Evolutionary conservation across 2,113 vertebrate species (phyloP).

Genomic region (Bubo blakistoni): DNA sequence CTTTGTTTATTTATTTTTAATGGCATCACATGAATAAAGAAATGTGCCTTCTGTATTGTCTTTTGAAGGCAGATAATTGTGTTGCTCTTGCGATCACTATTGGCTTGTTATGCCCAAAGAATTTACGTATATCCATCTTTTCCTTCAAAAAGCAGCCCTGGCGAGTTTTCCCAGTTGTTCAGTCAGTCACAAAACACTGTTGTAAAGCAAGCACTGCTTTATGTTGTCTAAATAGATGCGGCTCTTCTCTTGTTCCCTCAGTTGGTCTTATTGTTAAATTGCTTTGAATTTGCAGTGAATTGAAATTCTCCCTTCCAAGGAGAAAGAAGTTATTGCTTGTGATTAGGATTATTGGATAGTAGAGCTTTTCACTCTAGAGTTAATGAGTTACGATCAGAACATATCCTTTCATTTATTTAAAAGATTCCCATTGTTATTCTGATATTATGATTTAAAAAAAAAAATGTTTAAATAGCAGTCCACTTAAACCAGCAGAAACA

Average conservation of each 20-base stretch:
- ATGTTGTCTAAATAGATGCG: conserved; percentile 4
- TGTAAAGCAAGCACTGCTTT: neutral
- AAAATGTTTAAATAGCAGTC: neutral
- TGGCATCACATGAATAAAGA: neutral
- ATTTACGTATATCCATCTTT: neutral
- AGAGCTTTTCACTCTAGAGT: neutral
- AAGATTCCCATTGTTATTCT: neutral
- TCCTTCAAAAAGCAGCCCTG: neutral
- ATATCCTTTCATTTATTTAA: neutral
- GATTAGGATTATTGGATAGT: neutral
- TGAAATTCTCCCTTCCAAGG: neutral
- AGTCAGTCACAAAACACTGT: neutral
- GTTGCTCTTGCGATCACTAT: neutral
- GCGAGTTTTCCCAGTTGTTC: conserved; percentile 1
- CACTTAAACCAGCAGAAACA: neutral
- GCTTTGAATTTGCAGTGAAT: conserved; percentile 14
- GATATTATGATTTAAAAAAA: neutral
- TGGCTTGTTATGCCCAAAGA: neutral
- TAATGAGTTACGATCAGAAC: conserved; percentile 16
- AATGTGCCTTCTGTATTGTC: neutral
- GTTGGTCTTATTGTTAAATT: conserved; percentile 28
- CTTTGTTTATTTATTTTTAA: conserved; percentile 25
- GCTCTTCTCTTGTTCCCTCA: neutral
- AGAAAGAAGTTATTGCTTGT: conserved; percentile 8
- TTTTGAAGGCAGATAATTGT: neutral